Evolutionary conservation across 1,140 invertebrate species (phyloP).

Genomic region (Drosophila elegans): DNA sequence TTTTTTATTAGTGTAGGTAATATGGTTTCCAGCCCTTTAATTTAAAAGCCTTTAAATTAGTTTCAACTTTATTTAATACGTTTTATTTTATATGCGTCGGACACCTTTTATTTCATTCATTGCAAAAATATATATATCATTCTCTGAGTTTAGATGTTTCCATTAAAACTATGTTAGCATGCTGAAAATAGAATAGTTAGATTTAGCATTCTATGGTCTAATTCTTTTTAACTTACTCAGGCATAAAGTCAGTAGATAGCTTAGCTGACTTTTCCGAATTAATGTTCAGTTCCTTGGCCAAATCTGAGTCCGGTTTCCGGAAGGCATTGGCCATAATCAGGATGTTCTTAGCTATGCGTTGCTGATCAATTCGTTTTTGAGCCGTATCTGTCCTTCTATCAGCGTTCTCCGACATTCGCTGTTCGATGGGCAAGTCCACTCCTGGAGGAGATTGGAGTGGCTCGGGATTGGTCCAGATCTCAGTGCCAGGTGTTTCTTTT

Average conservation of each 20-base stretch:
- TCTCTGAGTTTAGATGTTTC: background rate
- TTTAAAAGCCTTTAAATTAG: background rate
- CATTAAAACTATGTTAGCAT: conserved; percentile 59
- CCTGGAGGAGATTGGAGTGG: conserved; percentile 20
- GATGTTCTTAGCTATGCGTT: conserved; percentile 78
- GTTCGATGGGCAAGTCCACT: conserved; percentile 49
- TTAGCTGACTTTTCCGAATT: conserved; percentile 16
- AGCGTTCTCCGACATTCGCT: conserved; percentile 74
- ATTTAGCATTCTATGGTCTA: background rate
- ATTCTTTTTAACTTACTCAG: conserved; percentile 56
- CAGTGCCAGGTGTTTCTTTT: conserved; percentile 85
- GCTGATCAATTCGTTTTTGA: conserved; percentile 71
- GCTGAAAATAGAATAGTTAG: conserved; percentile 20
- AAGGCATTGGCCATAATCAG: conserved; percentile 77
- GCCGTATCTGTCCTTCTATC: conserved; percentile 71
- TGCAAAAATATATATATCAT: conserved; percentile 66
- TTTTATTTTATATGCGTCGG: background rate
- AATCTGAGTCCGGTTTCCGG: conserved; percentile 42
- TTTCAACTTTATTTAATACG: background rate
- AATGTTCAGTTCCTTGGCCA: conserved; percentile 13
- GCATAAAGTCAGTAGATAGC: conserved; percentile 50
- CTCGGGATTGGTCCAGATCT: conserved; percentile 90
- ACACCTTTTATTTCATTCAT: conserved; percentile 1
- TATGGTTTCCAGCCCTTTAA: too few relatives aligned
- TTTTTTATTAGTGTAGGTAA: too few relatives aligned